These are phyloP conservation scores for Pluvialis apricaria DNA, from an alignment of 2,113 vertebrate genomes.

Conservation along the genomic window DNA sequence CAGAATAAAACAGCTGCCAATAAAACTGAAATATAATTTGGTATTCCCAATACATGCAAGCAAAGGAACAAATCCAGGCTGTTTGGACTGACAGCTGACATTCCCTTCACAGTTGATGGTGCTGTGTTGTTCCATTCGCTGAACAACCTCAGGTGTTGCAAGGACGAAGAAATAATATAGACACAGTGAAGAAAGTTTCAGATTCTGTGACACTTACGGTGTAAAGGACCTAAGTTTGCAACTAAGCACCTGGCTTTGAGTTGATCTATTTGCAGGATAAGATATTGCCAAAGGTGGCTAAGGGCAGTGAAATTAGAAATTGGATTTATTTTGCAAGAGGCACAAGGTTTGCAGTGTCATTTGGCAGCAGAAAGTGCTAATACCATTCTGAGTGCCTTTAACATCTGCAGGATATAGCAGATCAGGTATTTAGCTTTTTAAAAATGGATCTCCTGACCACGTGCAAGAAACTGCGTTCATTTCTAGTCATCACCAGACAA, in stretches of 20 bases:
- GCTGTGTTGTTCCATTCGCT: not conserved
- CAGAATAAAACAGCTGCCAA: constrained; percentile 28
- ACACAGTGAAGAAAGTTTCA: not conserved
- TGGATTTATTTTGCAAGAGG: not conserved
- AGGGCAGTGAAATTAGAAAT: not conserved
- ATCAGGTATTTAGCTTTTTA: not conserved
- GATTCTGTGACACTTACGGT: not conserved
- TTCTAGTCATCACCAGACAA: not conserved
- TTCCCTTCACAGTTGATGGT: not conserved
- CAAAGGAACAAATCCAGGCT: not conserved
- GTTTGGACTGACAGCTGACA: not conserved
- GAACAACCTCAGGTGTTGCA: not conserved
- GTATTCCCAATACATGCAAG: not conserved
- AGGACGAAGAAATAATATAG: not conserved
- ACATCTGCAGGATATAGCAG: not conserved
- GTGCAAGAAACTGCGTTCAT: not conserved
- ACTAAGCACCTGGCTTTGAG: not conserved
- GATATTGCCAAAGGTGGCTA: not conserved
- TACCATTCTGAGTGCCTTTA: not conserved
- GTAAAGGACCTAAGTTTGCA: not conserved
- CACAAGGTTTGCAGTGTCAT: not conserved
- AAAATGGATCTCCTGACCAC: not conserved
- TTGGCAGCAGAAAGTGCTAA: not conserved
- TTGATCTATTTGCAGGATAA: not conserved
- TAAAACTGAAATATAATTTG: constrained; percentile 27